These are phyloP conservation scores for Myiopsitta monachus DNA, from an alignment of 2,113 vertebrate genomes.

Conservation along the genomic window DNA sequence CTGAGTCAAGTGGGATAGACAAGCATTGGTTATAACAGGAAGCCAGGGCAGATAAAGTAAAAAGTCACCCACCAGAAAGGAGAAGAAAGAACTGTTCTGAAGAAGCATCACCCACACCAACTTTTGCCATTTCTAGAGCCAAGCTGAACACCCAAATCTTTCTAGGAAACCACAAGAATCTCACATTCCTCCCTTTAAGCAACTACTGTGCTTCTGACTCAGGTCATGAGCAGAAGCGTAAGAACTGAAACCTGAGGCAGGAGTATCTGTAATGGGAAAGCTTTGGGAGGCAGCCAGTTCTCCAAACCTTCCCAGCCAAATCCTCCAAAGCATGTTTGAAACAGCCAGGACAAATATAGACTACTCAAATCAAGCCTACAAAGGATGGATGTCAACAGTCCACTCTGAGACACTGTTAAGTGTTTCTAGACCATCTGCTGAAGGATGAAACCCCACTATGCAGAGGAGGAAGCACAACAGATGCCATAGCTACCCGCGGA, in stretches of 20 bases:
- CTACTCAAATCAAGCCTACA: neutral
- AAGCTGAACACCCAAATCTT: neutral
- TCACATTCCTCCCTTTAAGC: neutral
- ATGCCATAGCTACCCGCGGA: neutral
- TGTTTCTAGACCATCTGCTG: constrained; percentile 8
- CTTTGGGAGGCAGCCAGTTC: neutral
- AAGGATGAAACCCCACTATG: neutral
- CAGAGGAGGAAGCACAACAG: neutral
- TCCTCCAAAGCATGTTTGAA: neutral
- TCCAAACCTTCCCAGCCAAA: neutral
- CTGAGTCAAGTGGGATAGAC: neutral
- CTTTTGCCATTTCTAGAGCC: neutral
- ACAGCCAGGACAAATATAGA: neutral
- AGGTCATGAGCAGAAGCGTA: neutral
- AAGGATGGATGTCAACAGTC: neutral
- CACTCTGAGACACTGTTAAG: neutral
- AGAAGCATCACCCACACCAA: neutral
- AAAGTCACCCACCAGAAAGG: neutral
- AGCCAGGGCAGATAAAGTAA: neutral
- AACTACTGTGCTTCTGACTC: neutral
- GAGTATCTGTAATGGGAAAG: neutral
- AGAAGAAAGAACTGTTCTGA: neutral
- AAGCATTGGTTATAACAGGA: neutral
- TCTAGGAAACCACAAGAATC: neutral
- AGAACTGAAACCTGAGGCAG: neutral